phyloP scores from a whole-genome alignment of 1,140 invertebrate genomes.

The Trachymyrmex cornetzi region DNA sequence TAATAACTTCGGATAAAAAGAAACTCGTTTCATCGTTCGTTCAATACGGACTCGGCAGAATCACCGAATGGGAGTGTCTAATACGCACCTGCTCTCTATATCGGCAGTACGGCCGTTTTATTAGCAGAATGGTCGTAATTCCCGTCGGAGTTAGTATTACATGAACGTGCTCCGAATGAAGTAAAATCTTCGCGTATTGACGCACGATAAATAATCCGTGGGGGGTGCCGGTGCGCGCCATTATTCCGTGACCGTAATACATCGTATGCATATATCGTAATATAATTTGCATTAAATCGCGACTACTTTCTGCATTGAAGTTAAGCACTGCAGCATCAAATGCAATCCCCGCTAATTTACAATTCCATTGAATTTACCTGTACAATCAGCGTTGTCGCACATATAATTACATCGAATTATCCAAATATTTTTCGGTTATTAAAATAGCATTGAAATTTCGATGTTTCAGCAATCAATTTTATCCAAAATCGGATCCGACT shows the following conservation, averaged over 20 bases:
- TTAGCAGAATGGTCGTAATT: conserved; percentile 56
- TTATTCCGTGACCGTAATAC: conserved; percentile 56
- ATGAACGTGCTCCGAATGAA: conserved; percentile 44
- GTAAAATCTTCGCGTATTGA: conserved; percentile 59
- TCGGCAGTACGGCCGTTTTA: conserved; percentile 36
- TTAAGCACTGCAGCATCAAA: conserved; percentile 48
- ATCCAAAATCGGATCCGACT: background rate
- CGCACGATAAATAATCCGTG: conserved; percentile 55
- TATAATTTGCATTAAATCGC: conserved; percentile 62
- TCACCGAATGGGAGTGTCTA: conserved; percentile 34
- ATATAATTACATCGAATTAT: conserved; percentile 32
- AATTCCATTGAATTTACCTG: conserved; percentile 27
- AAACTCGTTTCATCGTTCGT: conserved; percentile 35
- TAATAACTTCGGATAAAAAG: conserved; percentile 21
- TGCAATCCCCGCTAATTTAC: conserved; percentile 41
- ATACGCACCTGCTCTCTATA: conserved; percentile 48
- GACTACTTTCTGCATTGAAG: conserved; percentile 15
- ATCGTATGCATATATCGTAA: conserved; percentile 27
- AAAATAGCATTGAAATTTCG: background rate
- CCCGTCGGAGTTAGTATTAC: conserved; percentile 55
- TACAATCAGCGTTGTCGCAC: background rate
- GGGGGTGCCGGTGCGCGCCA: background rate
- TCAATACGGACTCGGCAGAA: conserved; percentile 8
- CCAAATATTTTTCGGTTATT: conserved; percentile 15
- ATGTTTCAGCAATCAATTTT: background rate